Base-by-base conservation (phyloP, 2,888 invertebrate genomes). In the Diabrotica balteata region DNA sequence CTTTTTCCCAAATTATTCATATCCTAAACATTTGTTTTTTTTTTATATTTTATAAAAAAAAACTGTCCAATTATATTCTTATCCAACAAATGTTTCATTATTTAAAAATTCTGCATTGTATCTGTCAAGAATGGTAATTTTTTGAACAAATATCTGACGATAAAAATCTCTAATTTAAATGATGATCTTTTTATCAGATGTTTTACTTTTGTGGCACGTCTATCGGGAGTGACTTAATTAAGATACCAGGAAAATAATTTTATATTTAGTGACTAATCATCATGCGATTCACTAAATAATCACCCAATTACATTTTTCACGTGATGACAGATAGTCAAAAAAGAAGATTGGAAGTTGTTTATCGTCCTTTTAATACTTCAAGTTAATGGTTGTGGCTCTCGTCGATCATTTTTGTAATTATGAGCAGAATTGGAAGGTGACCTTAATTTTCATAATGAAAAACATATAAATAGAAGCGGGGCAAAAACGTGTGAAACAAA, bases 221-320 rank as follows among this genome's bases (percentile, higher is more conserved):
- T 22, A 64, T 44, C 17, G 63, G 63, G 63, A 64, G 58, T 64
- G 43, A 45, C 58, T 64, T 64, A 64, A 64, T 64, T 64, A 64
- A 64, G 63, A 64, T 64, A 64, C 44, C 58, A 51, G 58, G 63
- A 54, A 64, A 64, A 64, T 58, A 64, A 64, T 54, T 58, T 58
- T 58, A 52, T 58, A 64, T 64, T 64, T 64, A 64, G 63, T 64
- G 58, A 52, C 58, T 64, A 64, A 64, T 64, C 63, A 58, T 64
- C 63, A 64, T 64, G 58, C 58, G 46, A 64, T 58, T 58, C 49
- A 32, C 43, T 64, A 58, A 58, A 64, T 58, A 64, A 64, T 55
- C 58, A 64, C 51, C 63, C 63, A 64, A 64, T 64, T 64, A 58
- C 51, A 58, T 64, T 64, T 64, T 64, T 64, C 58, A 58, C 45